Conservation (phyloP, 2,888 invertebrate species). For the Drosophila nr. medialis region DNA sequence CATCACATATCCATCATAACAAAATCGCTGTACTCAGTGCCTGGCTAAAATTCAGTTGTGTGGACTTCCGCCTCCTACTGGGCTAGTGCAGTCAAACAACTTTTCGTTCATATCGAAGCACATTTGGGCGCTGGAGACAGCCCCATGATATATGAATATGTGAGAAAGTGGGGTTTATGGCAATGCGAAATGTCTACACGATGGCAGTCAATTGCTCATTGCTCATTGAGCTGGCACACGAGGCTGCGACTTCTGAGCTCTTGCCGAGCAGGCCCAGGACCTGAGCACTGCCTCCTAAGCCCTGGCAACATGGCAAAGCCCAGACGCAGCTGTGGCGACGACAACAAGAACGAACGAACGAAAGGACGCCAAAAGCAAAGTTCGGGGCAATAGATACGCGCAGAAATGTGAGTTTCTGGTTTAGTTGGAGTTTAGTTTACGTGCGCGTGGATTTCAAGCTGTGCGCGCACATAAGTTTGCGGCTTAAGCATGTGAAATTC, state of each 20-base stretch:
- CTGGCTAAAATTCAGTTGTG: slow-evolving; percentile 40
- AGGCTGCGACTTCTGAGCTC: slow-evolving; percentile 47
- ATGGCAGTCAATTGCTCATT: slow-evolving; percentile 75
- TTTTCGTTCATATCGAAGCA: slow-evolving; percentile 52
- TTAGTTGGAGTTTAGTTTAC: slow-evolving; percentile 76
- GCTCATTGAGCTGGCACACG: slow-evolving; percentile 70
- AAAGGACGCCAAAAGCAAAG: slow-evolving; percentile 34
- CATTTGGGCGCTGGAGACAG: slow-evolving; percentile 27
- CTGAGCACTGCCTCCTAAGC: slow-evolving; percentile 51
- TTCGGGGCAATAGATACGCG: slow-evolving; percentile 38
- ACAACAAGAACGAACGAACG: slow-evolving; percentile 11
- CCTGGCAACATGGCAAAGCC: slow-evolving; percentile 59
- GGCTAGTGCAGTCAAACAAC: slow-evolving; percentile 40
- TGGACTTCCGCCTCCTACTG: slow-evolving; percentile 15
- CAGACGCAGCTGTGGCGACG: slow-evolving; percentile 54
- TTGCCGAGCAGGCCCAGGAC: slow-evolving; percentile 17
- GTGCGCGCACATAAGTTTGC: slow-evolving; percentile 79
- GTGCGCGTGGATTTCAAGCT: slow-evolving; percentile 80
- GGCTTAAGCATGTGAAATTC: slow-evolving; percentile 81
- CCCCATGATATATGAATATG: slow-evolving; percentile 57
- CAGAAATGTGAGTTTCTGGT: slow-evolving; percentile 44
- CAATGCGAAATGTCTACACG: slow-evolving; percentile 30
- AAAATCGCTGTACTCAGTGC: slow-evolving; percentile 9
- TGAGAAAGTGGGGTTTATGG: slow-evolving; percentile 29
- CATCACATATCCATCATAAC: slow-evolving; percentile 11